Base-by-base conservation (phyloP, 1,140 invertebrate genomes). In the Hylaeus volcanicus region DNA sequence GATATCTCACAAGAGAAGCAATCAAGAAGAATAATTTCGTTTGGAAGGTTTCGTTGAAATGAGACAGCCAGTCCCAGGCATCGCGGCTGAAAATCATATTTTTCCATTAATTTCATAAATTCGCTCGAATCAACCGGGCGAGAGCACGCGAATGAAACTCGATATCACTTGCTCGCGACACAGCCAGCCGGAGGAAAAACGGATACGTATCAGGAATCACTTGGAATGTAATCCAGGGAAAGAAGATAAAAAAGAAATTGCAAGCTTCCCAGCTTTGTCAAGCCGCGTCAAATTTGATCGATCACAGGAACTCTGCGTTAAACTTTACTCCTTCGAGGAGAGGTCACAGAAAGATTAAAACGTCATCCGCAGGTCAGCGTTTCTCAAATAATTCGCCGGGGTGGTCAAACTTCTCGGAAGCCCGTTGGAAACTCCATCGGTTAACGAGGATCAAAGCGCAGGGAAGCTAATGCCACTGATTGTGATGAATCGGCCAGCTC, bases 401-500 rank as follows among this genome's bases (percentile, higher is more conserved):
- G 26, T 26, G 26, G 26, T 26, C 26, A 26, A 26, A 26, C 26
- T 26, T 26, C 26, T 26, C 26, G 26, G 26, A 26, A 26, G 26
- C 26, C 26, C 26, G 26, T 26, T 26, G 26, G 26, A 15, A 64
- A 39, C 14, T 64, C 14, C 11, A 9, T n/a, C 55, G 56, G n/a
- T 48, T 60, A 68, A 76, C 41, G 26, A 45, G n/a, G n/a, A 2
- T 3, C 63, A n/a, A n/a, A 14, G 2, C 6, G 43, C n/a, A 61
- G 1, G 45, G 26, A 45, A 26, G 48, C 26, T 68, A 66, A 66
- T 45, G 63, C 39, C 39, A 11, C 8, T 76, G 64, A 76, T 76
- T 56, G 64, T 76, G 64, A 76, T 76, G 55, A 76, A 76, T 76
- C 51, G 74, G 4, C 64, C 74, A 58, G 14, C 39, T n/a, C 37